Evolutionary conservation across 2,888 invertebrate genomes (phyloP), one percentile per base, ranked within the genome.

Genomic region (Diaprepes abbreviatus): DNA sequence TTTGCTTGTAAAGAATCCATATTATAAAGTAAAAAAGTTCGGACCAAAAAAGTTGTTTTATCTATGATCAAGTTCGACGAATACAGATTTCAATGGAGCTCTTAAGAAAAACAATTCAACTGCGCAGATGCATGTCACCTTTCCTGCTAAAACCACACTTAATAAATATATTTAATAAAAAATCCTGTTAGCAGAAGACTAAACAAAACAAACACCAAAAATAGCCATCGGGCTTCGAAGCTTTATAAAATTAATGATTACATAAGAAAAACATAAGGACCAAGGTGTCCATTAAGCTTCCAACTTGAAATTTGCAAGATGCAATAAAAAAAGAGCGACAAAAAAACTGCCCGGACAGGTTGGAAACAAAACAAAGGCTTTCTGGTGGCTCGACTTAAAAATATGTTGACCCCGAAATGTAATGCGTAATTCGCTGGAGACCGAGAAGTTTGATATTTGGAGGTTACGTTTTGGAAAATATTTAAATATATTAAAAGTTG

Each of bases 271-370:
- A 17, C 36, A 54, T 54, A 55, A 33, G 9, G 48, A 28, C 28
- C 45, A 16, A 45, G 45, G 21, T 24, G 43, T 59, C 58, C 58
- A 59, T 60, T 48, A 21, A 36, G 45, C 48, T 60, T 21, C 45
- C 60, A 48, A 48, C 48, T 60, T 60, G 48, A 60, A 54, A 52
- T 66, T 66, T 50, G 58, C 36, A 24, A 59, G 33, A 48, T 58
- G 50, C 58, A 50, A 17, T 28, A 38, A 58, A 50, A 52, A 54
- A 59, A 36, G 28, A n/a, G 50, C 21, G 12, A 24, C 38, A 59
- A 66, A 66, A 24, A 65, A 65, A 65, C 65, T 48, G 55, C 28
- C 48, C 43, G 66, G 45, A 66, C 66, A 45, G 57, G 65, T 66
- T 66, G 35, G 36, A 19, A 38, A 40, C 48, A 59, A 58, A 66